These are phyloP conservation scores for Parasteatoda lunata DNA, from an alignment of 2,888 invertebrate species.

Conservation along the genomic window DNA sequence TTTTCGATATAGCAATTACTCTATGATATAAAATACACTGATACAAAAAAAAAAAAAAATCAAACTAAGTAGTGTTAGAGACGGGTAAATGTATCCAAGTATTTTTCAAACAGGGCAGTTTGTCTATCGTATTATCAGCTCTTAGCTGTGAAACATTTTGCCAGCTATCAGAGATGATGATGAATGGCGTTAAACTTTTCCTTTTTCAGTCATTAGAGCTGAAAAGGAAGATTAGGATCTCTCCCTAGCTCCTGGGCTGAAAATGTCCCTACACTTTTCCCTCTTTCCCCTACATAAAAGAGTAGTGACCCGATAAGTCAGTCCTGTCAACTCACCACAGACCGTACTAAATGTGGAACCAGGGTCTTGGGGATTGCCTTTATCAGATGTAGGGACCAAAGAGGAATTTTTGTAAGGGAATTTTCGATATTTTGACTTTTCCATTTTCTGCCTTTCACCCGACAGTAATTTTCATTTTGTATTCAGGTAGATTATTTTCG, in stretches of 20 bases:
- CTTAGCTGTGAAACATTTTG: conserved; percentile 43
- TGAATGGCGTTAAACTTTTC: conserved; percentile 49
- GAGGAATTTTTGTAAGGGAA: background rate
- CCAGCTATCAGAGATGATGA: conserved; percentile 27
- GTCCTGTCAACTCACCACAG: conserved; percentile 31
- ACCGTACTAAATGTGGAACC: conserved; percentile 11
- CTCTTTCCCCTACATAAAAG: conserved; percentile 13
- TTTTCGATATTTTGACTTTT: conserved; percentile 2
- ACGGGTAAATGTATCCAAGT: background rate
- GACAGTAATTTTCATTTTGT: background rate
- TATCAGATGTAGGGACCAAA: conserved; percentile 9
- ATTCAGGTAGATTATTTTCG: too few species aligned
- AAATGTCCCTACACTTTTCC: conserved; percentile 6
- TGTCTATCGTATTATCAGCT: conserved; percentile 51
- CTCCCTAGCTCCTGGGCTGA: conserved; percentile 27
- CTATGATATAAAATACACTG: too few species aligned
- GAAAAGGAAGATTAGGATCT: conserved; percentile 54
- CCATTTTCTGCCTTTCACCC: conserved; percentile 1
- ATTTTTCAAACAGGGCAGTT: conserved; percentile 49
- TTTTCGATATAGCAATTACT: too few species aligned
- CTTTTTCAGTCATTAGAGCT: conserved; percentile 59
- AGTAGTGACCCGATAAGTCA: conserved; percentile 51
- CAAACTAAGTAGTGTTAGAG: too few species aligned
- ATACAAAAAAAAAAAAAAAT: too few species aligned
- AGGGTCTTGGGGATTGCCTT: conserved; percentile 1